Percentiles rank a stretch among this genome's conserved stretches.
phyloP scores from a whole-genome alignment of 2,797 vertebrate species.

The Telmatherina bonti region DNA sequence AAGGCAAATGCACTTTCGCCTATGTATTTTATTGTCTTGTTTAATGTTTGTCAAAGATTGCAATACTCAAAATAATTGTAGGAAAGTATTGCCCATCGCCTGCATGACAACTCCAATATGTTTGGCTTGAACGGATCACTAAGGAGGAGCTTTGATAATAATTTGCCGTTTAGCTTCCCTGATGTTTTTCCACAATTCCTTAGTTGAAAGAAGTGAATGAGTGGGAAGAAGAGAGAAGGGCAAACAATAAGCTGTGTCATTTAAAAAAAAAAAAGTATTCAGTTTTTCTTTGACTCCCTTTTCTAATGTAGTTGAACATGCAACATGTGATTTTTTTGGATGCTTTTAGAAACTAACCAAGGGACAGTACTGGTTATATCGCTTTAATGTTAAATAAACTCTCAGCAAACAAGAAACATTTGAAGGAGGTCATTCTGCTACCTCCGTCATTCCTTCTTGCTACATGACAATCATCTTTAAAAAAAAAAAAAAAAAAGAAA shows the following conservation, averaged over 20 bases:
- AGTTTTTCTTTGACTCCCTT: conserved; percentile 59
- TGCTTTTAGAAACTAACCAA: conserved; percentile 39
- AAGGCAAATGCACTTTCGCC: conserved; percentile 59
- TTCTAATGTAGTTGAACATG: conserved; percentile 78
- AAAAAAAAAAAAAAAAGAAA: conserved; percentile 62
- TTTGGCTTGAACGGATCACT: conserved; percentile 59
- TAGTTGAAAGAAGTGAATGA: conserved; percentile 74
- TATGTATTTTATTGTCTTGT: conserved; percentile 73
- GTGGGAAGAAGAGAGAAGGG: conserved; percentile 26
- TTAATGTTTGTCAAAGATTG: conserved; percentile 75
- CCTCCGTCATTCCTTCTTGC: conserved; percentile 34
- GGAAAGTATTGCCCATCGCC: conserved; percentile 65
- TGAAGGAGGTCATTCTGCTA: conserved; percentile 68
- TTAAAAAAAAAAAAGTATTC: conserved; percentile 13
- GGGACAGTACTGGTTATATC: conserved; percentile 80
- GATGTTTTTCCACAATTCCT: conserved; percentile 78
- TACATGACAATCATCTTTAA: conserved; percentile 8
- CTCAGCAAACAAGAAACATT: conserved; percentile 73
- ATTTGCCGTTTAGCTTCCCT: conserved; percentile 78
- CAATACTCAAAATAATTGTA: conserved; percentile 65
- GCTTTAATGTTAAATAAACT: conserved; percentile 80
- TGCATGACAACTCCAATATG: conserved; percentile 75
- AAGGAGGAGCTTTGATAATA: conserved; percentile 75
- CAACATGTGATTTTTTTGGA: conserved; percentile 81
- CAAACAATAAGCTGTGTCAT: conserved; percentile 38